Conservation (phyloP, 2,888 invertebrate genomes). For the Trichogramma evanescens region DNA sequence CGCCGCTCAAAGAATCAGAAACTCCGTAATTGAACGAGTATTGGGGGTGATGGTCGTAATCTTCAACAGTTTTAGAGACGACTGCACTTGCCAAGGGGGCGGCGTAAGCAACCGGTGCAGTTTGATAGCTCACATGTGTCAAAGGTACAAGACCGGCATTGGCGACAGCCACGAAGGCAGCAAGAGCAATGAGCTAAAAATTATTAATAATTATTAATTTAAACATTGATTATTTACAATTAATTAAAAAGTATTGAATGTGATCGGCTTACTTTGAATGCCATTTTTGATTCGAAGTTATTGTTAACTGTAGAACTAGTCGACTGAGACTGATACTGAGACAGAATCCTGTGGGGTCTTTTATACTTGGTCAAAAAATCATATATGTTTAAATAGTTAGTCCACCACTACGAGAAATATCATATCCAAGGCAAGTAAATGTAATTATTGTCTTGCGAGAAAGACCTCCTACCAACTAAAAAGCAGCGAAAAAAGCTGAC, state of each 20-base stretch:
- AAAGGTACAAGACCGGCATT: conserved; percentile 47
- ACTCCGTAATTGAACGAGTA: conserved; percentile 31
- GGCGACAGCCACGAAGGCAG: conserved; percentile 48
- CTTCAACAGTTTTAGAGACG: conserved; percentile 28
- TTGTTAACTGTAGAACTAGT: no score
- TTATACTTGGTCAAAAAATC: no score
- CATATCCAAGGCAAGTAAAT: no score
- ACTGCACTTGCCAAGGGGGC: conserved; percentile 27
- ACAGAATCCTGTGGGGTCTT: no score
- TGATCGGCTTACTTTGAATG: conserved; percentile 24
- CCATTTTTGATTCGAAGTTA: conserved; percentile 19
- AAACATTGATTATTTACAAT: neutral
- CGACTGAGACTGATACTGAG: no score
- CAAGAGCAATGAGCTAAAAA: conserved; percentile 47
- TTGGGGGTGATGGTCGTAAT: conserved; percentile 34
- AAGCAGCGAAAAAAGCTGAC: no score
- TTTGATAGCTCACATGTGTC: conserved; percentile 26
- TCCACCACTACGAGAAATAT: no score
- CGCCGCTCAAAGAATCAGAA: conserved; percentile 39
- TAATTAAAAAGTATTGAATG: no score
- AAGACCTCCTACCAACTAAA: no score
- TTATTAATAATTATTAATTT: neutral
- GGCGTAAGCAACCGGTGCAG: conserved; percentile 6
- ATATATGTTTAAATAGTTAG: no score
- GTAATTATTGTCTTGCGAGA: no score